Base-by-base conservation (phyloP, 2,888 invertebrate species). In the Azorinus chamasolen region DNA sequence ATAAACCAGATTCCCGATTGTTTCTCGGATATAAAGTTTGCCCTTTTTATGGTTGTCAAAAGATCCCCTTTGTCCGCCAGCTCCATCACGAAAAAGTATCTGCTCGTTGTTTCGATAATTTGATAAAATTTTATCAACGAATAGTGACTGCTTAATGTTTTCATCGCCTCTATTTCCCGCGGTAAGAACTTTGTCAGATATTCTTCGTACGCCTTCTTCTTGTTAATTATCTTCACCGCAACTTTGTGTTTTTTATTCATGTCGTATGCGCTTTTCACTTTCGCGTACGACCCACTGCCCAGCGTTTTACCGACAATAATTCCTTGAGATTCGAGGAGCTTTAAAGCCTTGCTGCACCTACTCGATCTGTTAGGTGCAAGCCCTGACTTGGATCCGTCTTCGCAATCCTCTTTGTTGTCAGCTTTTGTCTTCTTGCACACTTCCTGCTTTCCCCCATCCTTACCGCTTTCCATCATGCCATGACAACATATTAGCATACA, bases 11-110 rank as follows among this genome's bases (percentile, higher is more conserved):
- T 41, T 2, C 88, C 90, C 10, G 91, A 88, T 63, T 78, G 84
- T 8, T 57, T 22, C 63, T 91, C 91, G 6, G 75, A 48, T 12
- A 91, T 79, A 16, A 46, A 71, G 24, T 75, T 76, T 16, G 61
- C 55, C 41, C 77, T 71, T 46, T 87, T 79, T 4, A 92, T 87
- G 1, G 80, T 74, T 6, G 87, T 88, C 27, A 92, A 69, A 8
- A 92, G 82, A 74, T 92, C 92, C 2, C 90, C 91, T 24, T 83
- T 83, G 41, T 85, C 80, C 0, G 88, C 88, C 12, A 87, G 27
- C 77, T 92, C 92, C 92, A 92, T 92, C 16, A 92, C 78, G 18
- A 92, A 70, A 69, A 92, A 91, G 45, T 90, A 90, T 43, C 91
- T 70, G 24, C 85, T 89, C 5, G 90, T 92, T 1, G 92, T 92